A percentile compares a stretch with the other conserved stretches of the same genome.
phyloP scores from a whole-genome alignment of 1,140 invertebrate species.

The Bombus confusus region DNA sequence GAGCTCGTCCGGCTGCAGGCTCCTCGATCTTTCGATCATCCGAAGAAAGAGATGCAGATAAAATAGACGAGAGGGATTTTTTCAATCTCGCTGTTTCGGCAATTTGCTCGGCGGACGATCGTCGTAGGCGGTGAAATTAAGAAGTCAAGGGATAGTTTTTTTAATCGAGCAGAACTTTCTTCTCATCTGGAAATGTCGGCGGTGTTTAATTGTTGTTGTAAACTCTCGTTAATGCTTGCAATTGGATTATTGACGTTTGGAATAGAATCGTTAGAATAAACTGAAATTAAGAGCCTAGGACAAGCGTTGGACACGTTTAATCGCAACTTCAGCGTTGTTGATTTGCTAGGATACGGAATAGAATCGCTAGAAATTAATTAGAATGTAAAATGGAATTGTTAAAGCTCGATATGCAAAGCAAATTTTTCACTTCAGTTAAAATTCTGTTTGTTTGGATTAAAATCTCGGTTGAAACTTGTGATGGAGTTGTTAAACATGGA shows the following conservation, averaged over 20 bases:
- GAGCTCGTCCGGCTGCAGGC: not conserved
- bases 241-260: not conserved
- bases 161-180: not conserved
- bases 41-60: not conserved
- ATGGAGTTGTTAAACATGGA: not conserved
- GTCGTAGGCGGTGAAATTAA: not conserved
- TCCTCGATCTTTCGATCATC: slow-evolving; percentile 13
- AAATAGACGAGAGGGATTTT: too few species aligned
- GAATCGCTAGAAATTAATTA: not conserved
- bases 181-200: not conserved
- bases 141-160: not conserved
- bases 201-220: not conserved
- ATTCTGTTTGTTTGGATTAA: not conserved
- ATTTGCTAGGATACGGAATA: not conserved
- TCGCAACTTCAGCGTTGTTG: too few species aligned
- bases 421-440: not conserved
- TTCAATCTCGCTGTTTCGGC: not conserved
- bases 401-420: not conserved
- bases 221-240: not conserved
- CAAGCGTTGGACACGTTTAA: too few species aligned
- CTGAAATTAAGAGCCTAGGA: too few species aligned
- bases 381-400: not conserved
- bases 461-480: not conserved
- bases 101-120: not conserved
- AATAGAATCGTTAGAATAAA: too few species aligned